Evolutionary conservation across 2,113 vertebrate species (phyloP).

Genomic region (Hydrochoerus hydrochaeris): DNA sequence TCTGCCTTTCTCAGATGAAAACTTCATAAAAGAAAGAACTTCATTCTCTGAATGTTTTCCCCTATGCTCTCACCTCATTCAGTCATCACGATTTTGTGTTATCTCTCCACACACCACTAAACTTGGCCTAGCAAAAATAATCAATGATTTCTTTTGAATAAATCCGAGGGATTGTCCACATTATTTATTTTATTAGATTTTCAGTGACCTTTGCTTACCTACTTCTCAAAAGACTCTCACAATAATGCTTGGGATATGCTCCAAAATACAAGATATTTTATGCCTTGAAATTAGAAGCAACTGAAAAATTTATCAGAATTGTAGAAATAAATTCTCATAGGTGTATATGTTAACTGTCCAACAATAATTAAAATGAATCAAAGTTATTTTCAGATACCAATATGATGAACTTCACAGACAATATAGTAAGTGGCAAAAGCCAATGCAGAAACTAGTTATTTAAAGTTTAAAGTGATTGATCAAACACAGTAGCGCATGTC

Average conservation of each 20-base stretch:
- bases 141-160: not conserved
- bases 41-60: not conserved
- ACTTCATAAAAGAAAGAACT: not conserved
- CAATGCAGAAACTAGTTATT: not conserved
- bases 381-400: not conserved
- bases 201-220: not conserved
- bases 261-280: not conserved
- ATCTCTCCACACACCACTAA: not conserved
- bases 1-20: not conserved
- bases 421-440: not conserved
- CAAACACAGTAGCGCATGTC: not conserved
- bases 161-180: not conserved
- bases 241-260: not conserved
- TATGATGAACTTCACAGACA: not conserved
- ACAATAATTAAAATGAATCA: not conserved
- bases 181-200: not conserved
- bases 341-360: not conserved
- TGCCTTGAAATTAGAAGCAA: not conserved
- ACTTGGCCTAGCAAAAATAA: not conserved
- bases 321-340: not conserved
- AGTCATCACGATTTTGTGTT: not conserved
- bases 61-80: not conserved
- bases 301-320: not conserved
- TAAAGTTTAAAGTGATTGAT: not conserved
- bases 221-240: not conserved